Conservation (phyloP, 2,888 invertebrate species). For the Lycocerus yunnanus region DNA sequence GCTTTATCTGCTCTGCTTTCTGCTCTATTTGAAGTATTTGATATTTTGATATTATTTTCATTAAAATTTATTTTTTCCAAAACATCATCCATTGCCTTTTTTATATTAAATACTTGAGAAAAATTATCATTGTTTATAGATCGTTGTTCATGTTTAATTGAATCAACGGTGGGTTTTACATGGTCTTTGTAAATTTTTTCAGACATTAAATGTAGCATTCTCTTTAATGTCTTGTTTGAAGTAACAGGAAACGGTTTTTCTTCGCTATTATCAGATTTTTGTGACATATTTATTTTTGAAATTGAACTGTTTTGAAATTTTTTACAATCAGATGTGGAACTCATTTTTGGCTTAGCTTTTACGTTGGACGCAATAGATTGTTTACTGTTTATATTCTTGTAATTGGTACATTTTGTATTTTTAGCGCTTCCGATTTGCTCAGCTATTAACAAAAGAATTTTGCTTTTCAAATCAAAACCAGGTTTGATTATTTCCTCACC, state of each 20-base stretch:
- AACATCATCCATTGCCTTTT: constrained; percentile 27
- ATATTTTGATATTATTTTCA: background rate
- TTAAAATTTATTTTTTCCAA: constrained; percentile 27
- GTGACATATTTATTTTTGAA: background rate
- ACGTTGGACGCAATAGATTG: background rate
- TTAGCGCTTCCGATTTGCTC: constrained; percentile 9
- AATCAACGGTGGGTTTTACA: constrained; percentile 7
- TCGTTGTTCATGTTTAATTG: constrained; percentile 12
- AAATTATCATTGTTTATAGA: constrained; percentile 3
- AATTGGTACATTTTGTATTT: background rate
- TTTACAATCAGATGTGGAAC: background rate
- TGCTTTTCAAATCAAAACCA: constrained; percentile 49
- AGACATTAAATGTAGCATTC: constrained; percentile 32
- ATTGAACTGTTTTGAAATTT: background rate
- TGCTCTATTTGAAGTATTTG: background rate
- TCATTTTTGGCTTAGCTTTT: background rate
- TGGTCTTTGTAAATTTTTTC: constrained; percentile 33
- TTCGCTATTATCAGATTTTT: background rate
- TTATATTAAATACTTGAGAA: constrained; percentile 12
- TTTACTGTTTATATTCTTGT: background rate
- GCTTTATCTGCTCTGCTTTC: background rate
- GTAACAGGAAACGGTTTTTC: background rate
- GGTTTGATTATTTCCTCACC: constrained; percentile 49
- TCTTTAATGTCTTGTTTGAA: constrained; percentile 23
- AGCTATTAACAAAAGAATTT: constrained; percentile 44